Percentiles rank a stretch among this genome's conserved stretches.
Evolutionary conservation across 2,113 vertebrate genomes (phyloP).

Genomic region (Hemiscyllium ocellatum): DNA sequence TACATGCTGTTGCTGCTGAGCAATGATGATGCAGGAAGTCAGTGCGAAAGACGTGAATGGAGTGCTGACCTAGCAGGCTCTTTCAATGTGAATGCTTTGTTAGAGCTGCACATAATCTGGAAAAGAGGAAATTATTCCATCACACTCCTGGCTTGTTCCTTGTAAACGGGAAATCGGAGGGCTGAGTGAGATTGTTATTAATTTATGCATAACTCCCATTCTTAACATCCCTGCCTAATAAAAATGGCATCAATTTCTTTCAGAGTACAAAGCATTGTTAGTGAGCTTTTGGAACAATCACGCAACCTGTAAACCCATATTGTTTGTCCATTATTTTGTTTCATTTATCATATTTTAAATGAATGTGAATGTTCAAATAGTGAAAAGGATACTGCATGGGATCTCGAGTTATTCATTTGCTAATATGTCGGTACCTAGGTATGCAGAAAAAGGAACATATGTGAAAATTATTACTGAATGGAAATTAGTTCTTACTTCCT

Average conservation of each 20-base stretch:
- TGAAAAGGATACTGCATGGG: background rate
- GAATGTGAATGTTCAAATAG: background rate
- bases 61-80: background rate
- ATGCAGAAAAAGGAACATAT: background rate
- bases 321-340: background rate
- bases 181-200: background rate
- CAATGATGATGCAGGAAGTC: background rate
- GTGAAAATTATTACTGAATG: background rate
- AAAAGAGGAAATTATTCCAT: background rate
- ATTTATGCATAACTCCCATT: background rate
- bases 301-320: background rate
- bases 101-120: background rate
- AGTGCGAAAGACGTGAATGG: background rate
- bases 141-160: background rate
- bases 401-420: background rate
- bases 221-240: background rate
- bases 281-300: background rate
- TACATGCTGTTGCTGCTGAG: background rate
- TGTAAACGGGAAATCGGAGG: background rate
- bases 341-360: background rate
- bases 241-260: background rate
- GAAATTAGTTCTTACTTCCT: background rate
- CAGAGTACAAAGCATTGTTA: background rate
- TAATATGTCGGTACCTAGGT: background rate
- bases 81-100: background rate